Evolutionary conservation across 2,113 vertebrate species (phyloP), one percentile per base, ranked within the genome.

Genomic region (Pipa parva): DNA sequence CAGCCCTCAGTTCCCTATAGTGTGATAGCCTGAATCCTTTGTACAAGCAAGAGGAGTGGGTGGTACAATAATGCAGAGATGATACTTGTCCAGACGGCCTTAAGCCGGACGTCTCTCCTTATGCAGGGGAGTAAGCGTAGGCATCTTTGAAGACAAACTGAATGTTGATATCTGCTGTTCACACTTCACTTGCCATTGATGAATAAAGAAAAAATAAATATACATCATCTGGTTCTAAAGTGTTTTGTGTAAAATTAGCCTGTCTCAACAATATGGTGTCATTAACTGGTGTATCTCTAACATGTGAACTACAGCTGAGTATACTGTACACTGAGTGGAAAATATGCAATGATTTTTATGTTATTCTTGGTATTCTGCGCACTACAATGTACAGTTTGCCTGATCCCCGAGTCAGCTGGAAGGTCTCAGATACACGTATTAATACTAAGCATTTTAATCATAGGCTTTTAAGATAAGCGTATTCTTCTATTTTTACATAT

Each of bases 121-220:
- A 54, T 54, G 24, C 17, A 22, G 29, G 27, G 29, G n/a, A 42
- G 2, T 21, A 15, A 60, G 48, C 46, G 57, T 69, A 48, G 57
- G 66, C 66, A 52, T 61, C 49, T 70, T 70, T 61, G 58, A 70
- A 61, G 66, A 54, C 48, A 61, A 57, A 42, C 25, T n/a, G 20
- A n/a, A 42, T 24, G 25, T 18, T 22, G 48, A 70, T 70, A 70
- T 54, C 18, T 28, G 31, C 66, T 70, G 48, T 70, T 39, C 25
- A 29, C 66, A 45, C 65, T 39, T 69, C 9, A 5, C 52, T n/a
- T n/a, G 33, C 58, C 58, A 54, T 59, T 39, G 66, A 61, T 21
- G 25, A 17, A 61, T 60, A 29, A 48, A 6, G 12, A 7, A 29
- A 54, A 21, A 54, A 31, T 50, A 22, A 36, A 51, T 63, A 17